Conservation (phyloP, 2,113 vertebrate genomes). For the Apodemus sylvaticus region DNA sequence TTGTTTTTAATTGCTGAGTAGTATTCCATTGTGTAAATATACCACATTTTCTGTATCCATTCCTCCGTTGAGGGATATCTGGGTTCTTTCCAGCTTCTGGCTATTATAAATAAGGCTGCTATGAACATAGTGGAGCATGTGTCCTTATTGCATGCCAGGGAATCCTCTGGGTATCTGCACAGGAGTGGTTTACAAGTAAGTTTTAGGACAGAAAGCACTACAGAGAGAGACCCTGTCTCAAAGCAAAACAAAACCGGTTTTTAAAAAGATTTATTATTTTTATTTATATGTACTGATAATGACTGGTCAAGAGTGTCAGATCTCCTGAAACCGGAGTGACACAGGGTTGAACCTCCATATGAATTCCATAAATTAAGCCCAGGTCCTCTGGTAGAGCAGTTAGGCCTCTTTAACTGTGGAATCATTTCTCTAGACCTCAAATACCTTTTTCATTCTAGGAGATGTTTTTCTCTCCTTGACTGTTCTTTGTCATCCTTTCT, state of each 20-base stretch:
- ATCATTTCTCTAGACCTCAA: neutral
- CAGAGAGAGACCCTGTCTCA: neutral
- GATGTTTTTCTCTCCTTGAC: neutral
- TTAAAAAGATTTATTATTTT: neutral
- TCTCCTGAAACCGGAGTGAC: neutral
- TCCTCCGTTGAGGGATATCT: too few relatives aligned
- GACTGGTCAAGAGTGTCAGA: neutral
- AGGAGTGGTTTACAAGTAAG: neutral
- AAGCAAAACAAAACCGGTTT: neutral
- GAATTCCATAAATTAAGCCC: neutral
- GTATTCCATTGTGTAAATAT: too few relatives aligned
- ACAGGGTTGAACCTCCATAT: neutral
- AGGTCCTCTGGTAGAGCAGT: neutral
- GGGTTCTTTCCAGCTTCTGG: too few relatives aligned
- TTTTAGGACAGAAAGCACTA: neutral
- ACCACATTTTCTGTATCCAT: too few relatives aligned
- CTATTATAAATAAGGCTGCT: too few relatives aligned
- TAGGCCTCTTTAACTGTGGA: neutral
- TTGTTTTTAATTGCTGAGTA: too few relatives aligned
- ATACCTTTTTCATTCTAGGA: neutral
- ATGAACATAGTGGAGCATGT: too few relatives aligned
- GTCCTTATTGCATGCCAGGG: too few relatives aligned
- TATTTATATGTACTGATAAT: neutral
- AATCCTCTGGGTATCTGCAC: too few relatives aligned
- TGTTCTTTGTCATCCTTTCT: too few relatives aligned